Evolutionary conservation across 2,797 vertebrate genomes (phyloP).

Genomic region (Alfaro cultratus): DNA sequence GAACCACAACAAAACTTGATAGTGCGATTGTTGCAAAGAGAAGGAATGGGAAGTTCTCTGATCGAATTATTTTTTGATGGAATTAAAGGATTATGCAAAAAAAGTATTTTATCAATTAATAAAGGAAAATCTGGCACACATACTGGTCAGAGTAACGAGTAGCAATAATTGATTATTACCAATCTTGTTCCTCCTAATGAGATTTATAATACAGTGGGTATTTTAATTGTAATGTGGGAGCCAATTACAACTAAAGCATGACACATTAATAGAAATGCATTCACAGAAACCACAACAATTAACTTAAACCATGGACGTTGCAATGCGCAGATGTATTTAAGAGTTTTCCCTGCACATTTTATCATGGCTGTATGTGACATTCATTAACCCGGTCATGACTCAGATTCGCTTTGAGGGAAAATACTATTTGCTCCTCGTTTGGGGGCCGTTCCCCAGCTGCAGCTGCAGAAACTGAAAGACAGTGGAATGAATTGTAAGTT

Average conservation of each 20-base stretch:
- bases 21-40: background rate
- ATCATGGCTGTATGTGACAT: conserved; percentile 31
- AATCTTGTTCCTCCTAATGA: background rate
- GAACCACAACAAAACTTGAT: background rate
- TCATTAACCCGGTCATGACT: conserved; percentile 38
- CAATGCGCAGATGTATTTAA: conserved; percentile 11
- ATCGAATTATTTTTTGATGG: background rate
- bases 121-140: background rate
- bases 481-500: conserved; percentile 4
- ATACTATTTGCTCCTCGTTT: conserved; percentile 6
- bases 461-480: conserved; percentile 10
- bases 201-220: conserved; percentile 22
- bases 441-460: conserved; percentile 10
- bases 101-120: too few species aligned
- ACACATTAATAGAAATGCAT: conserved; percentile 11
- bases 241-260: conserved; percentile 32
- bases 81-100: background rate
- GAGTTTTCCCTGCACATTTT: conserved; percentile 24
- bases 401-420: conserved; percentile 29
- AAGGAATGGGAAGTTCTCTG: background rate
- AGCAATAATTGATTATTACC: conserved; percentile 4
- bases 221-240: conserved; percentile 35
- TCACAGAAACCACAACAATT: conserved; percentile 30
- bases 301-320: conserved; percentile 26
- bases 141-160: background rate